phyloP scores from a whole-genome alignment of 2,888 invertebrate genomes.

The Xanthorhoe spadicearia region DNA sequence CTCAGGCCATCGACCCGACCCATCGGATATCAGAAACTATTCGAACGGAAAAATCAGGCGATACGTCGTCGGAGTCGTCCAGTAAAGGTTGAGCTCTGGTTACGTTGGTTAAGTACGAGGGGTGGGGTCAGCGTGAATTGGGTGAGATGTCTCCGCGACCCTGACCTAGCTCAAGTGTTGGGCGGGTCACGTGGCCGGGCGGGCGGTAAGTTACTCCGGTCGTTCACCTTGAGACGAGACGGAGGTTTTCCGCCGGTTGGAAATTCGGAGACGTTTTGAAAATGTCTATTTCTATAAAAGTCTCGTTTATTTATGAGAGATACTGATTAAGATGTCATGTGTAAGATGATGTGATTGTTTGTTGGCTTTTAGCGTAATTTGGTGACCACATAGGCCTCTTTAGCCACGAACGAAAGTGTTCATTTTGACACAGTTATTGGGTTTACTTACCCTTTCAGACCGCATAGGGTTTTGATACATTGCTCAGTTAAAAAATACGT shows the following conservation, averaged over 20 bases:
- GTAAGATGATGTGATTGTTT: neutral
- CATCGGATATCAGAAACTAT: constrained; percentile 74
- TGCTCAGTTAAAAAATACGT: too few species aligned
- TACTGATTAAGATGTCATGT: neutral
- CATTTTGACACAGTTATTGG: too few species aligned
- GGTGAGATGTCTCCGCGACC: constrained; percentile 70
- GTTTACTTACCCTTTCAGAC: too few species aligned
- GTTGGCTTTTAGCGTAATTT: neutral
- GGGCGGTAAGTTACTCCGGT: constrained; percentile 73
- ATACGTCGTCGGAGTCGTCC: constrained; percentile 49
- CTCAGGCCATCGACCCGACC: constrained; percentile 68
- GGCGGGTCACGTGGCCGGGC: constrained; percentile 79
- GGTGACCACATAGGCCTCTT: neutral
- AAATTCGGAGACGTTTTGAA: constrained; percentile 14
- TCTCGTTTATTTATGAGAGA: neutral
- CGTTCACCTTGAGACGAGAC: constrained; percentile 80
- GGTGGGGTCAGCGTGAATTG: constrained; percentile 60
- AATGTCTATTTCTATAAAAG: constrained; percentile 10
- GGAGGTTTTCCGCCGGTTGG: constrained; percentile 50
- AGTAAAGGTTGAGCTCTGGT: constrained; percentile 58
- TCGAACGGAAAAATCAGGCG: constrained; percentile 79
- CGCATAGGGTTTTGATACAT: too few species aligned
- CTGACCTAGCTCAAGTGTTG: constrained; percentile 81
- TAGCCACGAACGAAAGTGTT: too few species aligned
- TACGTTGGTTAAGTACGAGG: constrained; percentile 33